Percentiles rank a stretch among this genome's conserved stretches.
Evolutionary conservation across 2,888 invertebrate genomes (phyloP).

Genomic region (Aplocera efformata): DNA sequence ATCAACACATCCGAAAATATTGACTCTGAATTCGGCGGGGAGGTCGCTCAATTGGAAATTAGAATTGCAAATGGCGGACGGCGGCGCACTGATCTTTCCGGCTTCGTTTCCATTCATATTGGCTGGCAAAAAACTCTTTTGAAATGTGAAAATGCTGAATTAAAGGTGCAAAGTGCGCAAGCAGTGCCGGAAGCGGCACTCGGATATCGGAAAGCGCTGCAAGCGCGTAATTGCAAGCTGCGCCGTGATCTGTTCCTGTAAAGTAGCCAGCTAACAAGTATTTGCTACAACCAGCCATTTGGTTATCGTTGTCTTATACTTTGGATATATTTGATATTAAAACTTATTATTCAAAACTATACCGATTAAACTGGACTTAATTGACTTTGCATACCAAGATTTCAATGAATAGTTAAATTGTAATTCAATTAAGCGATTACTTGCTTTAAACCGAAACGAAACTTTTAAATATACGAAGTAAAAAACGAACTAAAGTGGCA

Average conservation of each 20-base stretch:
- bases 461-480: too few relatives aligned
- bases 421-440: too few relatives aligned
- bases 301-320: too few relatives aligned
- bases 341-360: too few relatives aligned
- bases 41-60: constrained; percentile 20
- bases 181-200: constrained; percentile 43
- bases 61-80: constrained; percentile 34
- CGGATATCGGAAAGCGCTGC: constrained; percentile 42
- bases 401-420: too few relatives aligned
- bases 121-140: constrained; percentile 40
- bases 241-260: background rate
- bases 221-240: constrained; percentile 29
- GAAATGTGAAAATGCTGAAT: constrained; percentile 38
- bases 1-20: constrained; percentile 18
- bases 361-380: too few relatives aligned
- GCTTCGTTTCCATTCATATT: constrained; percentile 43
- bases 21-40: constrained; percentile 5
- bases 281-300: too few relatives aligned
- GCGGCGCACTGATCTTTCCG: constrained; percentile 64
- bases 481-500: too few relatives aligned
- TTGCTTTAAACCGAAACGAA: too few relatives aligned
- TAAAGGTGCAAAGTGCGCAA: constrained; percentile 42
- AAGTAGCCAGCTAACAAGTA: too few relatives aligned
- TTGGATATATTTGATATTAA: too few relatives aligned
- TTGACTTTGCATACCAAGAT: too few relatives aligned